Percentiles rank a stretch among this genome's conserved stretches.
Evolutionary conservation across 2,888 invertebrate genomes (phyloP).

Genomic region (Caenorhabditis drosophilae): DNA sequence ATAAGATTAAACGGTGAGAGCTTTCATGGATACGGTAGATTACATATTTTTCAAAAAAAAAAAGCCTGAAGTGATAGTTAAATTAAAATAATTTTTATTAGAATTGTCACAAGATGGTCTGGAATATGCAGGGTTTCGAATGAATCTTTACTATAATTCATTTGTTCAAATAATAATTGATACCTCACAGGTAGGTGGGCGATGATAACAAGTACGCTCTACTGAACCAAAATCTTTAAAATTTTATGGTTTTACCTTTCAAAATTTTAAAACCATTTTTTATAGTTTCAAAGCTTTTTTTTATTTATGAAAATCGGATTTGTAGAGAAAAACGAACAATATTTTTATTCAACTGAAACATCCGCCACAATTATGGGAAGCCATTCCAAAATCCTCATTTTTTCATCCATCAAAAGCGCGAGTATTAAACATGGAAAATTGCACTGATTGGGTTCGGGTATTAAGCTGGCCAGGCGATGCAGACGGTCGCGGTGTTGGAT

Average conservation of each 20-base stretch:
- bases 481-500: constrained; percentile 35
- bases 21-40: no score
- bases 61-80: no score
- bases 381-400: constrained; percentile 32
- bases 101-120: constrained; percentile 37
- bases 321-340: constrained; percentile 20
- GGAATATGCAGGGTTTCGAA: constrained; percentile 42
- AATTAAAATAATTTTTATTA: background rate
- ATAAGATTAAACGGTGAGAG: constrained; percentile 12
- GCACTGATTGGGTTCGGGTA: constrained; percentile 45
- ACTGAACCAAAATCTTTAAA: no score
- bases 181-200: constrained; percentile 19
- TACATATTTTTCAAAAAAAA: no score
- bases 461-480: constrained; percentile 43
- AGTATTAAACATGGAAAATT: constrained; percentile 42
- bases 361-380: constrained; percentile 52
- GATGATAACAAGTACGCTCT: no score
- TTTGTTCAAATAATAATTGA: constrained; percentile 36
- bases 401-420: constrained; percentile 22
- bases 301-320: no score
- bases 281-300: no score
- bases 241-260: no score
- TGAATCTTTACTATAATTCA: constrained; percentile 34
- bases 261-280: no score
- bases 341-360: constrained; percentile 42